Conservation (phyloP, 2,113 vertebrate genomes). For the Mastomys coucha region DNA sequence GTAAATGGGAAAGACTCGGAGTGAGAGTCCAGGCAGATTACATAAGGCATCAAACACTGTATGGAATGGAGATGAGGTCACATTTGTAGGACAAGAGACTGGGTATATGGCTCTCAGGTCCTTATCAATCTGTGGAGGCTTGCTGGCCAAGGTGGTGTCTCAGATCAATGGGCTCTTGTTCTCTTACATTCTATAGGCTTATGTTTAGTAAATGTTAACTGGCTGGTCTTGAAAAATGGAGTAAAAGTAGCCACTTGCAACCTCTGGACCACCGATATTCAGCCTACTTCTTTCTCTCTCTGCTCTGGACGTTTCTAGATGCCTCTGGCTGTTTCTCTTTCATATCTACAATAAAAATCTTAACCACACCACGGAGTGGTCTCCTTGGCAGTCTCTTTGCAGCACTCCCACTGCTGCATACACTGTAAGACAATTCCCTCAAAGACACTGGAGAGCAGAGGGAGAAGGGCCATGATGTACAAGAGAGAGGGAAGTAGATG, state of each 20-base stretch:
- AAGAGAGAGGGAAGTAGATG: no score
- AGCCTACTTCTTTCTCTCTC: no score
- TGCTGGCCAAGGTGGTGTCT: not conserved
- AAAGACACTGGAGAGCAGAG: no score
- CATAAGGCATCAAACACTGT: not conserved
- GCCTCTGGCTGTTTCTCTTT: no score
- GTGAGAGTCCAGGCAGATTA: not conserved
- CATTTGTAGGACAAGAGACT: no score
- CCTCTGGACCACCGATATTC: not conserved
- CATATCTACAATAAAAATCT: no score
- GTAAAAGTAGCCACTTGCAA: not conserved
- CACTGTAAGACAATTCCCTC: no score
- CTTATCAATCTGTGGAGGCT: accelerated
- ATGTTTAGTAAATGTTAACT: not conserved
- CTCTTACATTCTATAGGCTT: not conserved
- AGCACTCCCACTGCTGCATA: no score
- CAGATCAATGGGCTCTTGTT: not conserved
- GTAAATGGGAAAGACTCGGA: not conserved
- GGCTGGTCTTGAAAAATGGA: not conserved
- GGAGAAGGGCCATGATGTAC: no score
- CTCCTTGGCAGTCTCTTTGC: no score
- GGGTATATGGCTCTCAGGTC: not conserved
- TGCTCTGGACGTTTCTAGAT: no score
- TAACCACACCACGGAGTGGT: no score
- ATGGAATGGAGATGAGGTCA: not conserved